Evolutionary conservation across 30 jellyfish, hydroid and myxozoan species (phyloP).

Genomic region (Chironex yamaguchii): DNA sequence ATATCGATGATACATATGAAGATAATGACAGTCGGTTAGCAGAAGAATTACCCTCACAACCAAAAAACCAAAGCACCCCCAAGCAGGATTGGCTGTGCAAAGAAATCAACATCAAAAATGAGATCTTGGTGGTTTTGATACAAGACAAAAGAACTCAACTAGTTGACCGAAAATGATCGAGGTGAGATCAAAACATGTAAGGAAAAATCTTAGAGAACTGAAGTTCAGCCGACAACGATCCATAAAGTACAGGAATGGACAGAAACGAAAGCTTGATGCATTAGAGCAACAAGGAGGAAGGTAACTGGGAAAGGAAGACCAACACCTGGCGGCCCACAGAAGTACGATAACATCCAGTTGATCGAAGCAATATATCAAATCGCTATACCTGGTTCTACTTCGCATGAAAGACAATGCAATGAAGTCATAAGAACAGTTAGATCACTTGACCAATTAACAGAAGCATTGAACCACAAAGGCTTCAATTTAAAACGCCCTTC

Average conservation of each 20-base stretch:
- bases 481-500: conserved; percentile 62
- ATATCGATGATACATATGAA: conserved; percentile 20
- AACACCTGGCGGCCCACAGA: conserved; percentile 60
- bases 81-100: conserved; percentile 33
- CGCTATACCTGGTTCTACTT: conserved; percentile 68
- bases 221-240: conserved; percentile 44
- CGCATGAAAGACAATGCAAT: conserved; percentile 64
- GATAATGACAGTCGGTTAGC: conserved; percentile 28
- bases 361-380: conserved; percentile 66
- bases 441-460: conserved; percentile 64
- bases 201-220: conserved; percentile 42
- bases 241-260: conserved; percentile 33
- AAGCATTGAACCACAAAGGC: conserved; percentile 78
- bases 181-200: conserved; percentile 45
- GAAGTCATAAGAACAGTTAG: conserved; percentile 69
- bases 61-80: conserved; percentile 45
- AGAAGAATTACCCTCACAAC: conserved; percentile 30
- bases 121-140: conserved; percentile 15
- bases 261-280: conserved; percentile 40
- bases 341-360: conserved; percentile 63
- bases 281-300: conserved; percentile 40
- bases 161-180: conserved; percentile 45
- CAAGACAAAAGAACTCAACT: conserved; percentile 20
- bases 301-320: conserved; percentile 31
- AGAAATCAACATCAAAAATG: conserved; percentile 6